These are phyloP conservation scores for Celastrina argiolus DNA, from an alignment of 2,888 invertebrate species.

Conservation along the genomic window DNA sequence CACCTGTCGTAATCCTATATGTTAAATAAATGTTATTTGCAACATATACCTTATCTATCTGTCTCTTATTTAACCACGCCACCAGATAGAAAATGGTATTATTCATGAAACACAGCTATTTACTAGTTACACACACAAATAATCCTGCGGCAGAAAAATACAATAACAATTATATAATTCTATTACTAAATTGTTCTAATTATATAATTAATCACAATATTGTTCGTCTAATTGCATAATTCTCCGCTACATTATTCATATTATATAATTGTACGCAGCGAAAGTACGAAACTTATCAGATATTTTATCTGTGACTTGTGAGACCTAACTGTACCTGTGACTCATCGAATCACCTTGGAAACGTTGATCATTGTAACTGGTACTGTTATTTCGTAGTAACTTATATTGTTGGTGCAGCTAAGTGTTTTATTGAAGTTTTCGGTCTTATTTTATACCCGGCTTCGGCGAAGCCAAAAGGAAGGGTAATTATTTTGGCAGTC, in stretches of 20 bases:
- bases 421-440: too few relatives aligned
- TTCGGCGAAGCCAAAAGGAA: too few relatives aligned
- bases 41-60: too few relatives aligned
- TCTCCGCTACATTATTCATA: not conserved
- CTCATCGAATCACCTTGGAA: slow-evolving; percentile 5
- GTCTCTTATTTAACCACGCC: too few relatives aligned
- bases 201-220: not conserved
- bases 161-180: not conserved
- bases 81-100: too few relatives aligned
- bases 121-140: too few relatives aligned
- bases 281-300: not conserved
- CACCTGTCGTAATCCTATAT: too few relatives aligned
- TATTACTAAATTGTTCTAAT: not conserved
- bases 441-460: too few relatives aligned
- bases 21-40: too few relatives aligned
- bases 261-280: not conserved
- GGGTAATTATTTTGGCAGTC: too few relatives aligned
- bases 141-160: not conserved
- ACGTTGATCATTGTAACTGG: not conserved
- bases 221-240: not conserved
- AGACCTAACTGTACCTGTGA: not conserved
- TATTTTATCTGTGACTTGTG: not conserved
- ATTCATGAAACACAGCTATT: too few relatives aligned
- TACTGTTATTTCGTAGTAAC: slow-evolving; percentile 7
- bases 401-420: too few relatives aligned